Conservation (phyloP, 2,797 vertebrate species). For the Pangasius djambal region DNA sequence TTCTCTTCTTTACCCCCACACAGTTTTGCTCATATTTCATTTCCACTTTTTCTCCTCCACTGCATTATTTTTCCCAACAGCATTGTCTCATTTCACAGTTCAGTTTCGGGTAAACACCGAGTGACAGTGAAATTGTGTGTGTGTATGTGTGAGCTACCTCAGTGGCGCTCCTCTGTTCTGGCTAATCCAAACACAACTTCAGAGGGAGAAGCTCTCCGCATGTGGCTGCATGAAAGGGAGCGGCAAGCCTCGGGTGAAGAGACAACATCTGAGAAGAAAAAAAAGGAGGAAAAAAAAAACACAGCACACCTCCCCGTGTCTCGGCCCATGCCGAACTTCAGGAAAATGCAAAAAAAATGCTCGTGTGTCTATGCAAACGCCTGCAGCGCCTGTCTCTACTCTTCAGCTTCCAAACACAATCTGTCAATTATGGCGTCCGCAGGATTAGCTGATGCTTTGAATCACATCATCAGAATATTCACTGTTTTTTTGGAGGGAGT, state of each 20-base stretch:
- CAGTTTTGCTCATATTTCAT: not conserved
- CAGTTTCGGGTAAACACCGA: slow-evolving; percentile 31
- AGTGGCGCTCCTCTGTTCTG: slow-evolving; percentile 60
- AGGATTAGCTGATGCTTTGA: slow-evolving; percentile 43
- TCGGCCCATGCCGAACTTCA: slow-evolving; percentile 54
- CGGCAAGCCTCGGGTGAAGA: slow-evolving; percentile 64
- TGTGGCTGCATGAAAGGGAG: slow-evolving; percentile 68
- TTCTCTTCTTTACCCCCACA: not conserved
- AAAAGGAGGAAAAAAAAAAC: not conserved
- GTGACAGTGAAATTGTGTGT: slow-evolving; percentile 26
- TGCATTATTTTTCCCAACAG: slow-evolving; percentile 4
- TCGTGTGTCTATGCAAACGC: slow-evolving; percentile 56
- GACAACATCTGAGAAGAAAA: slow-evolving; percentile 60
- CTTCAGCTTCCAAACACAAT: slow-evolving; percentile 41
- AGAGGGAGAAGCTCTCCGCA: slow-evolving; percentile 66
- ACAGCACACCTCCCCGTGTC: slow-evolving; percentile 52
- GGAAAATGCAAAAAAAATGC: slow-evolving; percentile 57
- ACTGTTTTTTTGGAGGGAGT: slow-evolving; percentile 15
- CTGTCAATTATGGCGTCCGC: slow-evolving; percentile 38
- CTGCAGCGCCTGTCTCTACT: slow-evolving; percentile 37
- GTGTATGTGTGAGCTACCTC: slow-evolving; percentile 31
- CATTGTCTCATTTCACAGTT: slow-evolving; percentile 33
- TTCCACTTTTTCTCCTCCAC: not conserved
- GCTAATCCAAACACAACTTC: slow-evolving; percentile 73
- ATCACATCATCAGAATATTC: slow-evolving; percentile 29